phyloP scores from a whole-genome alignment of 1,140 invertebrate genomes.

The Drosophila sechellia region DNA sequence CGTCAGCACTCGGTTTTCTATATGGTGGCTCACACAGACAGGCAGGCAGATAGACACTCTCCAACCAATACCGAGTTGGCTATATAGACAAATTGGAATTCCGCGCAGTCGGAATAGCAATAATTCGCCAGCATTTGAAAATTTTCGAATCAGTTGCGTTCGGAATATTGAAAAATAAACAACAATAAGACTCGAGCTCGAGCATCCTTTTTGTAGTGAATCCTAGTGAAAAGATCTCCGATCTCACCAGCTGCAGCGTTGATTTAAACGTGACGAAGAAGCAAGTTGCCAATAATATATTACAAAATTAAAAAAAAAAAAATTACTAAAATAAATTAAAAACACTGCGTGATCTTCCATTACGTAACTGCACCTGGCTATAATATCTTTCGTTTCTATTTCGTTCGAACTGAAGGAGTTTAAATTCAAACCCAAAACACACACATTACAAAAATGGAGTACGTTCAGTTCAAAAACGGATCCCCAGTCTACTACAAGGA shows the following conservation, averaged over 20 bases:
- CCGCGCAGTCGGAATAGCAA: constrained; percentile 77
- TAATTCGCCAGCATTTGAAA: constrained; percentile 83
- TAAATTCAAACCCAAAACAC: constrained; percentile 64
- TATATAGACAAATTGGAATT: constrained; percentile 74
- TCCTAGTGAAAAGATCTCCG: constrained; percentile 76
- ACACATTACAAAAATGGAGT: constrained; percentile 78
- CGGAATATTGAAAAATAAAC: constrained; percentile 85
- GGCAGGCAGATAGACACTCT: constrained; percentile 48
- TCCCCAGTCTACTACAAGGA: constrained; percentile 84
- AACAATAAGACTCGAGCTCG: constrained; percentile 71
- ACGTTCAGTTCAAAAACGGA: constrained; percentile 84
- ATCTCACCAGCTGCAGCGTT: constrained; percentile 56
- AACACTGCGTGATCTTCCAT: constrained; percentile 28
- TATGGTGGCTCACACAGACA: constrained; percentile 45
- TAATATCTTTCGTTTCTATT: constrained; percentile 61
- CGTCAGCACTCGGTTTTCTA: constrained; percentile 58
- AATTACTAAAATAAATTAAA: constrained; percentile 13
- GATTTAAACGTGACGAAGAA: constrained; percentile 76
- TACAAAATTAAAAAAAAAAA: constrained; percentile 6
- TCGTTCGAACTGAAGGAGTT: constrained; percentile 72
- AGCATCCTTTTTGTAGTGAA: constrained; percentile 61
- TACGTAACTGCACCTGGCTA: constrained; percentile 61
- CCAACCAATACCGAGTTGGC: constrained; percentile 35
- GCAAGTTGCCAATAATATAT: constrained; percentile 57
- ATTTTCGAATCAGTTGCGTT: constrained; percentile 84